A percentile compares a stretch with the other conserved stretches of the same genome.
Conservation (phyloP, 2,888 invertebrate species). For the Amphimallon solstitiale region DNA sequence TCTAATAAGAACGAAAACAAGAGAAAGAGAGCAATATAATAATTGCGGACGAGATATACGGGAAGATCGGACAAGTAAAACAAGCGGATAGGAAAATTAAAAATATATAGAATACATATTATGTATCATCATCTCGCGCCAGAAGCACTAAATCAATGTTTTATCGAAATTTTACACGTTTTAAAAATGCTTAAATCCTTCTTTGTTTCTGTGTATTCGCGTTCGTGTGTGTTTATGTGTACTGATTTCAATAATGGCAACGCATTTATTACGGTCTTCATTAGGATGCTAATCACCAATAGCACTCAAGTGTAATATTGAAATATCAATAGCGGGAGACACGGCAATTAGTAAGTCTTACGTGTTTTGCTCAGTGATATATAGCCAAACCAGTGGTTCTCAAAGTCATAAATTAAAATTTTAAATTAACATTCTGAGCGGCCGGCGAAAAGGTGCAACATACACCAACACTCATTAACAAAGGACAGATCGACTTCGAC, state of each 20-base stretch:
- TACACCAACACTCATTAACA: constrained; percentile 11
- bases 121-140: background rate
- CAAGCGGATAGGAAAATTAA: too few species aligned
- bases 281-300: constrained; percentile 42
- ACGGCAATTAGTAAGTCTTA: constrained; percentile 44
- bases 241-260: constrained; percentile 40
- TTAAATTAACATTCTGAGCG: constrained; percentile 29
- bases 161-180: constrained; percentile 31
- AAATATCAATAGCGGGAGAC: constrained; percentile 44
- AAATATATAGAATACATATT: too few species aligned
- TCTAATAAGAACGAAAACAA: too few species aligned
- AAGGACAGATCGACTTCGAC: constrained; percentile 2
- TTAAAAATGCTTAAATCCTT: constrained; percentile 8
- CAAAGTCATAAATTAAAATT: constrained; percentile 38
- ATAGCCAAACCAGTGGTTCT: constrained; percentile 22
- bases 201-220: background rate
- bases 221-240: background rate
- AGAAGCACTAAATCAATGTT: constrained; percentile 25
- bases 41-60: too few species aligned
- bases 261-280: constrained; percentile 42
- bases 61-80: too few species aligned
- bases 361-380: constrained; percentile 33
- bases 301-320: constrained; percentile 45
- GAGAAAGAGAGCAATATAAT: too few species aligned
- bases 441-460: background rate